Base-by-base conservation (phyloP, 2,888 invertebrate genomes). In the Subacronicta megacephala region DNA sequence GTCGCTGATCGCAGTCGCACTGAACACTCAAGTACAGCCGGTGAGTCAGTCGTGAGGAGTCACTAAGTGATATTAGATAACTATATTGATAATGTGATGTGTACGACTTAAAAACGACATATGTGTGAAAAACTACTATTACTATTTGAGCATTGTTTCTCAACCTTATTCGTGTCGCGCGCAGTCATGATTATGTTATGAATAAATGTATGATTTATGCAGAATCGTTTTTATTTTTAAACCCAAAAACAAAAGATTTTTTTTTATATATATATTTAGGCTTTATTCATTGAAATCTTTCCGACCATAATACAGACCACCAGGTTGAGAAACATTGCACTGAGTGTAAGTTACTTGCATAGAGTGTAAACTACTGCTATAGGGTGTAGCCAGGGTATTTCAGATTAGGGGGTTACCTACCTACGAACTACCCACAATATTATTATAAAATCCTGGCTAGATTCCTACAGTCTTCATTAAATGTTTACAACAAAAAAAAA, bases 21-120 rank as follows among this genome's bases (percentile, higher is more conserved):
- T 50, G 65, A 56, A 56, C 70, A 65, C 61, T 72, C 67, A 76
- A 78, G 72, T 71, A 74, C 74, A 76, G 61, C 53, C 75, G 78
- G 70, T 80, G 80, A 80, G 79, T 78, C 60, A 40, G 60, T 53
- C 61, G 77, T 78, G 77, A 71, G 68, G 67, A 63, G 26, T 26
- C 54, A 59, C 50, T 61, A 60, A 66, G 78, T 77, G 77, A 77
- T 77, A 78, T 73, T 75, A 67, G 60, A 51, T 23, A 38, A 71
- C 45, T 65, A n/a, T 47, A 45, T 33, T 49, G 33, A 44, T 44
- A 47, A 45, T 33, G 54, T 40, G 31, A 49, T 40, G 43, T 56
- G 45, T 13, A 52, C 49, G 18, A 52, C 38, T 41, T 53, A 37
- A 29, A 56, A 46, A 18, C n/a, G 12, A 31, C n/a, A 31, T 31